Base-by-base conservation (phyloP, 2,888 invertebrate species). In the Meliscaeva auricollis region DNA sequence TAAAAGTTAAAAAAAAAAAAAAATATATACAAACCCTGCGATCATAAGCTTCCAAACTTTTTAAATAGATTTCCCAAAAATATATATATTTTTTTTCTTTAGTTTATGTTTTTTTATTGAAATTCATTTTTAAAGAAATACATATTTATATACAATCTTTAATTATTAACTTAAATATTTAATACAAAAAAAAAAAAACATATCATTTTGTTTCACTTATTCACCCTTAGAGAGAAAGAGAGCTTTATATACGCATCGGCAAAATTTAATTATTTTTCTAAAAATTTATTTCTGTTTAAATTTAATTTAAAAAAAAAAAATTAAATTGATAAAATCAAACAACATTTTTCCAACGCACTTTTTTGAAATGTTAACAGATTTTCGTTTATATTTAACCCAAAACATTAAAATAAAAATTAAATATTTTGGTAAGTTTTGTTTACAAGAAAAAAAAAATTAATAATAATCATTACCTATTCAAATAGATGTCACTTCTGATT, bases 181-280 rank as follows among this genome's bases (percentile, higher is more conserved):
- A 0, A 54, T 9, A 48, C 6, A 48, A 48, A 48, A 35, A 66
- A 32, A 9, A 15, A 44, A 44, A 22, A 64, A 54, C 32, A 48
- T 32, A 72, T 77, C 80, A 20, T 72, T 84, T 80, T 52, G 64
- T 84, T 76, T 72, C 56, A 73, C 73, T 81, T 64, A 9, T 17
- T 76, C 85, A 81, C 85, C 85, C 73, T 84, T 85, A 85, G 85
- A 76, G 85, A 76, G 68, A 85, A 81, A 81, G 85, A 85, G 81
- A 85, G 85, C 85, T 85, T 85, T 77, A 22, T 66, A 80, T 73
- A 72, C 80, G 76, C 85, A 85, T 81, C 81, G 85, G 85, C 81
- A 81, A 81, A 35, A 44, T 76, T 69, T 50, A 30, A 58, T 72
- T 11, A 64, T 60, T 80, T 26, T 26, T 60, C 38, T 58, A 64